These are phyloP conservation scores for Lichenostomus cassidix DNA, from an alignment of 2,113 vertebrate species.

Conservation along the genomic window DNA sequence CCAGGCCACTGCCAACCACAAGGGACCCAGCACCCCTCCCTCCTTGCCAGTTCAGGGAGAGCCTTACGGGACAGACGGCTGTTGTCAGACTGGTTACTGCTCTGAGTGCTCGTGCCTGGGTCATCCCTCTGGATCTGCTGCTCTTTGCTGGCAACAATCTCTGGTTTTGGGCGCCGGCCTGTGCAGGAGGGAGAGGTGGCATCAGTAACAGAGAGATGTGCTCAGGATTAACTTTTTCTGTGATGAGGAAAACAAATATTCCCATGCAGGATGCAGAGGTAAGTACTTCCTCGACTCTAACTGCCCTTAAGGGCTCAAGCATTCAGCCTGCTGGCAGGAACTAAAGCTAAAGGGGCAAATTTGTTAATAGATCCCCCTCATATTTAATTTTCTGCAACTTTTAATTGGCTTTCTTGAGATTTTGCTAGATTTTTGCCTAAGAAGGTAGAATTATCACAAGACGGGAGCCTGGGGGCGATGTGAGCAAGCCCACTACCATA, in stretches of 20 bases:
- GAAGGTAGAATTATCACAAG: not conserved
- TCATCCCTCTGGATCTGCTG: conserved; percentile 80
- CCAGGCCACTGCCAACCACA: not conserved
- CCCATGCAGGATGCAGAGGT: accelerated
- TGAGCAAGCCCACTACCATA: not conserved
- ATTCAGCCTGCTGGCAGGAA: not conserved
- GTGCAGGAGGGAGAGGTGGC: not conserved
- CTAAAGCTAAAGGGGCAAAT: not conserved
- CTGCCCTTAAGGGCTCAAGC: not conserved
- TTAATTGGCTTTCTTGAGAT: not conserved
- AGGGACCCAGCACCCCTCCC: not conserved
- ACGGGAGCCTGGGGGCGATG: not conserved
- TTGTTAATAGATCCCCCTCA: not conserved
- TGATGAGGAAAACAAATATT: not conserved
- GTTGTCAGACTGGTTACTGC: conserved; percentile 75
- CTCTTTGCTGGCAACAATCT: conserved; percentile 80
- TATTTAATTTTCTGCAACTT: conserved; percentile 1
- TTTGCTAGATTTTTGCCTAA: not conserved
- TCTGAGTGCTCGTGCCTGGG: conserved; percentile 74
- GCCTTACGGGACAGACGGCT: conserved; percentile 80
- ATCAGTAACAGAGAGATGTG: not conserved
- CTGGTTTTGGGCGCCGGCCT: conserved; percentile 81
- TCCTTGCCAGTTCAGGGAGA: not conserved
- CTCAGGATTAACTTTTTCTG: not conserved
- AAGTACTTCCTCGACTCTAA: not conserved